Conservation (phyloP, 2,888 invertebrate genomes). For the Clostera curtula region DNA sequence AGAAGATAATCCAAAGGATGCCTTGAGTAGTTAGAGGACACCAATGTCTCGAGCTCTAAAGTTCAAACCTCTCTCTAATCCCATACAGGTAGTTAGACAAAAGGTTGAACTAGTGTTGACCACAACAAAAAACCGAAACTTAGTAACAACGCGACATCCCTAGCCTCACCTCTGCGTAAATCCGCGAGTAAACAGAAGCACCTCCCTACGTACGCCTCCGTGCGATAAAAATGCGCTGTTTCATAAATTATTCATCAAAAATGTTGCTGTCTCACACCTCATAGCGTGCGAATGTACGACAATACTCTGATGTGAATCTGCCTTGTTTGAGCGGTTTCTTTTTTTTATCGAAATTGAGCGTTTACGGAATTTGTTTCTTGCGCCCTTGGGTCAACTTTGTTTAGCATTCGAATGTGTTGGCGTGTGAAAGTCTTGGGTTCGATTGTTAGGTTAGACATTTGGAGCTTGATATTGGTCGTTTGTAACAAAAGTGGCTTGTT, state of each 20-base stretch:
- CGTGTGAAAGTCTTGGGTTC: too few species aligned
- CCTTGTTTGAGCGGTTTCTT: neutral
- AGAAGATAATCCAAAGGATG: too few species aligned
- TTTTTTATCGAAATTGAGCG: too few species aligned
- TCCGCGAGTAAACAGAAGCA: conserved; percentile 30
- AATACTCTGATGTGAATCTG: conserved; percentile 8
- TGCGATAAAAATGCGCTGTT: conserved; percentile 50
- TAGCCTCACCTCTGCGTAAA: conserved; percentile 24
- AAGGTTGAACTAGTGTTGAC: conserved; percentile 8
- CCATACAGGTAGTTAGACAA: conserved; percentile 1
- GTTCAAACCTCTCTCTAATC: too few species aligned
- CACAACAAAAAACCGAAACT: conserved; percentile 1
- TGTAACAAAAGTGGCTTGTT: too few species aligned
- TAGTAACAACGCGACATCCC: conserved; percentile 10
- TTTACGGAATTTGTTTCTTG: too few species aligned
- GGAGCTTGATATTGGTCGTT: too few species aligned
- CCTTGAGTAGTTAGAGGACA: too few species aligned
- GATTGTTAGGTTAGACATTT: too few species aligned
- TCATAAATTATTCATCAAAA: conserved; percentile 69
- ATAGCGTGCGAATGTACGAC: conserved; percentile 14
- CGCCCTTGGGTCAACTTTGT: too few species aligned
- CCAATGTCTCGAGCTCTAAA: too few species aligned
- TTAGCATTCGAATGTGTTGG: too few species aligned
- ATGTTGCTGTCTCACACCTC: conserved; percentile 39
- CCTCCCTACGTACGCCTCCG: conserved; percentile 21